A percentile compares a stretch with the other conserved stretches of the same genome.
phyloP scores from a whole-genome alignment of 2,888 invertebrate genomes.

The Idaea biselata region DNA sequence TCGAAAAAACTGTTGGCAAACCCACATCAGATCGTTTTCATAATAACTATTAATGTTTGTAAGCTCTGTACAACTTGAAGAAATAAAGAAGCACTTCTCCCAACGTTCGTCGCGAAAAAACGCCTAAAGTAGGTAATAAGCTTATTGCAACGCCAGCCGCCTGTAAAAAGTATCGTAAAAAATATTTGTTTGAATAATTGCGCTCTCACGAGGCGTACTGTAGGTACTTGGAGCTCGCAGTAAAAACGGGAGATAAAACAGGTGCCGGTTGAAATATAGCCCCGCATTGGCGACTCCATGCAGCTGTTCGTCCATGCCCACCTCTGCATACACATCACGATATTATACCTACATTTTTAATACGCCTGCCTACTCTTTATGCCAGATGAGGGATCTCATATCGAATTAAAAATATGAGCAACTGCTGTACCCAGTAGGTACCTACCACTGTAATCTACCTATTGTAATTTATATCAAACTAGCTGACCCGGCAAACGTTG shows the following conservation, averaged over 20 bases:
- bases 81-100: background rate
- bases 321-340: conserved; percentile 10
- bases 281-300: conserved; percentile 64
- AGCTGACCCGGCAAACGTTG: no score
- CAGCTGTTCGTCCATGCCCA: conserved; percentile 38
- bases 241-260: conserved; percentile 70
- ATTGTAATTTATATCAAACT: no score
- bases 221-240: conserved; percentile 51
- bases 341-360: conserved; percentile 7
- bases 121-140: background rate
- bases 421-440: no score
- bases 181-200: conserved; percentile 32
- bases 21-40: no score
- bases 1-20: no score
- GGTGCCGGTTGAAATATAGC: conserved; percentile 67
- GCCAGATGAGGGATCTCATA: background rate
- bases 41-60: no score
- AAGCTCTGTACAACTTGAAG: no score
- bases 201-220: conserved; percentile 21
- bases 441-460: no score
- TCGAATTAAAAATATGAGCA: background rate
- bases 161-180: conserved; percentile 26
- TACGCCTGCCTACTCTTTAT: background rate
- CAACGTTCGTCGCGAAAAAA: conserved; percentile 8
- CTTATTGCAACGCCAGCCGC: conserved; percentile 13